Conservation (phyloP, 2,888 invertebrate species). For the Cyclophora albipunctata region DNA sequence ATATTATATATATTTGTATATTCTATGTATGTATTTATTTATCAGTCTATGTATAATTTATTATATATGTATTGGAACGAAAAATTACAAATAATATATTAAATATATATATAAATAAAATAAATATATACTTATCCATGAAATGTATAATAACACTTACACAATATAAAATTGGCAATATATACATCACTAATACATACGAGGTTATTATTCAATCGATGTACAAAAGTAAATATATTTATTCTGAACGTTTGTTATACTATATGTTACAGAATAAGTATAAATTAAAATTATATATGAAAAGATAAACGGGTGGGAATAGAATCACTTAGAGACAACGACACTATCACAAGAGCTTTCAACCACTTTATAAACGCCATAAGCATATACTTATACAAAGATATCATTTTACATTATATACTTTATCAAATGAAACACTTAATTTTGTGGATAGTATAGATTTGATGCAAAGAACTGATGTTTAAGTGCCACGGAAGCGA, state of each 20-base stretch:
- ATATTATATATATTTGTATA: slow-evolving; percentile 14
- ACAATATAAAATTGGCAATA: not conserved
- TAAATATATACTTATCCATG: not conserved
- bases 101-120: not conserved
- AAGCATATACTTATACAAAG: slow-evolving; percentile 20
- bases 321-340: slow-evolving; percentile 66
- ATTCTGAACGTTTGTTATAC: not conserved
- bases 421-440: slow-evolving; percentile 9
- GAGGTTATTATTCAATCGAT: slow-evolving; percentile 7
- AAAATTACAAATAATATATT: not conserved
- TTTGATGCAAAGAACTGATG: slow-evolving; percentile 53
- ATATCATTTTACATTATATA: slow-evolving; percentile 3
- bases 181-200: not conserved
- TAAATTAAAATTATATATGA: not conserved
- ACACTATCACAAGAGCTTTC: slow-evolving; percentile 69
- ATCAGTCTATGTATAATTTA: too few relatives aligned
- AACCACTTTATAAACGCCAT: slow-evolving; percentile 42
- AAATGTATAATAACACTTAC: not conserved
- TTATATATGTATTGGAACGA: too few relatives aligned
- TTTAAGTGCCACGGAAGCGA: slow-evolving; percentile 53
- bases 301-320: slow-evolving; percentile 24
- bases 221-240: not conserved
- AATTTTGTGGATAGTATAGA: slow-evolving; percentile 24
- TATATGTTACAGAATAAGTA: slow-evolving; percentile 2
- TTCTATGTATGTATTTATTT: too few relatives aligned